phyloP scores from a whole-genome alignment of 1,140 invertebrate species.

The Listronotus bonariensis region DNA sequence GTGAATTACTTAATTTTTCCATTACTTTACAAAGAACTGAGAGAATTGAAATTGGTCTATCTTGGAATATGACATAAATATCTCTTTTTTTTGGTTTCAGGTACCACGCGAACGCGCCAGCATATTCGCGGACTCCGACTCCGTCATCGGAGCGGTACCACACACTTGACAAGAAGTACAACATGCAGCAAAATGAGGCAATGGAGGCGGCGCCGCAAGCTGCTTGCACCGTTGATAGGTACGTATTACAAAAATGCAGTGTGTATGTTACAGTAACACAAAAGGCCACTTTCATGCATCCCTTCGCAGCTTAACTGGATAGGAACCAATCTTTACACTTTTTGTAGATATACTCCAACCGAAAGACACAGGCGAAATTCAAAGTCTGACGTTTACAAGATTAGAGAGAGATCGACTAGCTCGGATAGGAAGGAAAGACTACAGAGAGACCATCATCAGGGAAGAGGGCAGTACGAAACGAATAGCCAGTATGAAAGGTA shows the following conservation, averaged over 20 bases:
- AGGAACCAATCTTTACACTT: background rate
- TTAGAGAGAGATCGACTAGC: constrained; percentile 46
- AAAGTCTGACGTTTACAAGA: constrained; percentile 49
- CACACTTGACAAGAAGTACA: constrained; percentile 44
- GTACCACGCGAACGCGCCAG: constrained; percentile 42
- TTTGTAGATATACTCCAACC: constrained; percentile 40
- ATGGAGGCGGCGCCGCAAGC: constrained; percentile 46
- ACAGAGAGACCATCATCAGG: constrained; percentile 39
- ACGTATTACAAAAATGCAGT: no score
- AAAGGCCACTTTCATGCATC: no score
- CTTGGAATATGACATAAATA: no score
- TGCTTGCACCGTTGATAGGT: constrained; percentile 45
- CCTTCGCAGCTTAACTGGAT: constrained; percentile 3
- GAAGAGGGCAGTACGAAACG: constrained; percentile 18
- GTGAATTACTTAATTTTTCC: no score
- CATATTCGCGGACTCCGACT: constrained; percentile 46
- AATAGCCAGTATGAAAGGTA: constrained; percentile 33
- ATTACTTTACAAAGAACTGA: no score
- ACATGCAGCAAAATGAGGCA: constrained; percentile 26
- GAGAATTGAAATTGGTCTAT: no score
- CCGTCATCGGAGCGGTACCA: constrained; percentile 47
- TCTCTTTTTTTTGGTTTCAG: constrained; percentile 16
- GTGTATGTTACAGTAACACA: no score
- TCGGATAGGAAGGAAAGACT: constrained; percentile 46
- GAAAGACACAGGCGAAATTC: constrained; percentile 43